Base-by-base conservation (phyloP, 1,140 invertebrate genomes). In the Pogonognathellus flavescens region DNA sequence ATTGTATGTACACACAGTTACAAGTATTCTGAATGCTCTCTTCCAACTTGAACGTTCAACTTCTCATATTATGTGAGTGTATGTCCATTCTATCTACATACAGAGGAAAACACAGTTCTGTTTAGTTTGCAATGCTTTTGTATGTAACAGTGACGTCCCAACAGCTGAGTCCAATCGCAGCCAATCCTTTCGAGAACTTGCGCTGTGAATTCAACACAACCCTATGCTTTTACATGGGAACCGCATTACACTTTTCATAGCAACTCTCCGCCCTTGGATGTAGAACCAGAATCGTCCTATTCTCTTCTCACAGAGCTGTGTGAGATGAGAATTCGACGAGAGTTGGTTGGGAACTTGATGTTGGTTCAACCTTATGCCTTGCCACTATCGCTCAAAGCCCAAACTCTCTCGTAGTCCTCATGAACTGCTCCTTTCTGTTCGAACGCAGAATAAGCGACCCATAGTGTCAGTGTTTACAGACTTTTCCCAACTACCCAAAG, bases 111-210 rank as follows among this genome's bases (percentile, higher is more conserved):
- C 16, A 18, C 25, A 50, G 11, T 72, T 81, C n/a, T 18, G 9
- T 60, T 82, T n/a, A 4, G 55, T 60, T 82, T 82, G 25, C 55
- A 25, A 25, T 18, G 31, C 55, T 50, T 60, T 60, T 59, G 55
- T 60, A 57, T 60, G 57, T 62, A 81, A 60, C 14, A 70, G 60
- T 72, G 83, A 86, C 86, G 86, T 86, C 72, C 53, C 57, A 84
- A 83, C 86, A 87, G 86, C 86, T 87, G 86, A 76, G 41, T 59
- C 86, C 86, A 87, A 87, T 87, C n/a, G 72, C 31, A 57, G 57
- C 8, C 62, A 55, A 80, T 52, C 31, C 59, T 83, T 81, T 66
- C 25, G 50, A 82, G 76, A 57, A 53, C 86, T 87, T 87, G 86
- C 86, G 86, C 86, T 82, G 8, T 76, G 70, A 7, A 76, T 31